Evolutionary conservation across 2,888 invertebrate genomes (phyloP).

Genomic region (Micoletzkya japonica): DNA sequence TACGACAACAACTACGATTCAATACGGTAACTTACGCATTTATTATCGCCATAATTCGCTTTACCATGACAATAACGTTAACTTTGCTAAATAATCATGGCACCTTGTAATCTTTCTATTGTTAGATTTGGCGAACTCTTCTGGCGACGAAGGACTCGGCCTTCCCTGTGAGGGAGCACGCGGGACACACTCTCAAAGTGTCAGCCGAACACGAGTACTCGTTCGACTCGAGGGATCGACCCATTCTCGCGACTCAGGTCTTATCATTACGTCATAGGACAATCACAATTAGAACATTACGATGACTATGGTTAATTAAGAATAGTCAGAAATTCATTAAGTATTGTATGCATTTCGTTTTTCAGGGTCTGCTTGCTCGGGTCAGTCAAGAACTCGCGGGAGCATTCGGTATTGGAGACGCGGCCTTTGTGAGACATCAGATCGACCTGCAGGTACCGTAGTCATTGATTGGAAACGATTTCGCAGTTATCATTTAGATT

Average conservation of each 20-base stretch:
- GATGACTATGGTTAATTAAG: not conserved
- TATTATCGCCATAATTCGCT: too few relatives aligned
- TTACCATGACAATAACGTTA: too few relatives aligned
- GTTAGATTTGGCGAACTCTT: slow-evolving; percentile 74
- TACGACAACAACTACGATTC: slow-evolving; percentile 48
- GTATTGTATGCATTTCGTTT: slow-evolving; percentile 63
- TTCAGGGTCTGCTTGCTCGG: slow-evolving; percentile 38
- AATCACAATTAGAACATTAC: not conserved
- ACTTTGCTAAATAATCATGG: too few relatives aligned
- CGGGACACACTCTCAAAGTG: slow-evolving; percentile 37
- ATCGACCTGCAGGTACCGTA: slow-evolving; percentile 67
- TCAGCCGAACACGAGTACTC: slow-evolving; percentile 79
- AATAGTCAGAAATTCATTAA: not conserved
- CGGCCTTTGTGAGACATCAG: slow-evolving; percentile 85
- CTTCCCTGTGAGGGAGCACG: slow-evolving; percentile 83
- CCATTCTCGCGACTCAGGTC: slow-evolving; percentile 50
- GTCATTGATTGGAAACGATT: not conserved
- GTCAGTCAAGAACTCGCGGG: slow-evolving; percentile 83
- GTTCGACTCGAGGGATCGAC: slow-evolving; percentile 65
- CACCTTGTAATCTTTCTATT: not conserved
- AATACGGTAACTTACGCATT: slow-evolving; percentile 52
- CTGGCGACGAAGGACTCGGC: slow-evolving; percentile 76
- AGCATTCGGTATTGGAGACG: slow-evolving; percentile 78
- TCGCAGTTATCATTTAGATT: not conserved
- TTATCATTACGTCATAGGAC: not conserved